These are phyloP conservation scores for Dendrophyllia cribrosa DNA, from an alignment of 64 coral and sea anemone genomes.

Conservation along the genomic window DNA sequence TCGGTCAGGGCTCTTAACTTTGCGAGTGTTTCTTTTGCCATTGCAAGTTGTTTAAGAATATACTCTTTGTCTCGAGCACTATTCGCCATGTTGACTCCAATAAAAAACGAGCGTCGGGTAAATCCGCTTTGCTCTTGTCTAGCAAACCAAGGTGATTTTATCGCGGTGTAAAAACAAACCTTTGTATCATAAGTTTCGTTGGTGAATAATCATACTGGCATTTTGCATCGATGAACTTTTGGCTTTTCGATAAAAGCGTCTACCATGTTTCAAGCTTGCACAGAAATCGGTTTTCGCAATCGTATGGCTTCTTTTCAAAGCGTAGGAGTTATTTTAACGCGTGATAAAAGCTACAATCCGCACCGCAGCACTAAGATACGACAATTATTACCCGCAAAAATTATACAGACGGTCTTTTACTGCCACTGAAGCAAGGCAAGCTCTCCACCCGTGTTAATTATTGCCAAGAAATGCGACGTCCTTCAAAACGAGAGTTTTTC, in stretches of 20 bases:
- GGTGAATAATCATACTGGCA: neutral
- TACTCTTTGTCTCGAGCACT: constrained; percentile 45
- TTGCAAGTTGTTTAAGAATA: constrained; percentile 49
- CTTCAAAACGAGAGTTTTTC: neutral
- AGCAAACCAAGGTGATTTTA: neutral
- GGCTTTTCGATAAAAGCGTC: neutral
- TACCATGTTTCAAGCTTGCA: too few relatives aligned
- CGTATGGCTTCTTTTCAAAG: neutral
- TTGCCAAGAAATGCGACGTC: neutral
- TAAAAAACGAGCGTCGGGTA: neutral
- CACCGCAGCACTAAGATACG: neutral
- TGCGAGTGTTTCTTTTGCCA: constrained; percentile 53
- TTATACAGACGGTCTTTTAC: constrained; percentile 27
- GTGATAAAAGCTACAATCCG: neutral
- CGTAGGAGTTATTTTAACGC: neutral
- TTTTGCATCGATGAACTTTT: neutral
- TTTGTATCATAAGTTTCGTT: neutral
- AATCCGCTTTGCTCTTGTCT: neutral
- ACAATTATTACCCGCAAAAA: neutral
- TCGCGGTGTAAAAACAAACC: neutral
- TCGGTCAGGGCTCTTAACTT: constrained; percentile 36
- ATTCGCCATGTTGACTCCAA: constrained; percentile 30
- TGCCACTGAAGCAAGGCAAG: neutral
- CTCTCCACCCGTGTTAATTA: too few relatives aligned
- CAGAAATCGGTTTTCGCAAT: neutral